Evolutionary conservation across 2,797 vertebrate genomes (phyloP).

Genomic region (Epinephelus awoara): DNA sequence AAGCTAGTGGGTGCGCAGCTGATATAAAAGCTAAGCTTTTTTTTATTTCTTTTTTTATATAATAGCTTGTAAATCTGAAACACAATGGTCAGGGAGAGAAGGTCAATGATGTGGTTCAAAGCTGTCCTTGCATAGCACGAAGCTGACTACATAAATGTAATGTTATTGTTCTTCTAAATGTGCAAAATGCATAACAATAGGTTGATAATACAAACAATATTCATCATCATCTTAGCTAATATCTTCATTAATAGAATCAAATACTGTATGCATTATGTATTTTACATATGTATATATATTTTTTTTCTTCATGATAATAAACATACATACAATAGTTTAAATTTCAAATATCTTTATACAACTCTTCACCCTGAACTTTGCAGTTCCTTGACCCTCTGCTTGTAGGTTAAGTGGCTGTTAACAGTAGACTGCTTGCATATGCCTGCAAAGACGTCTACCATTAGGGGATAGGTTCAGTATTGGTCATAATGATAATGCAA

Average conservation of each 20-base stretch:
- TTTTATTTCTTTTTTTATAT: constrained; percentile 78
- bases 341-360: constrained; percentile 84
- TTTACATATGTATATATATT: constrained; percentile 89
- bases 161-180: constrained; percentile 92
- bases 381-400: constrained; percentile 71
- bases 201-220: constrained; percentile 90
- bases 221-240: constrained; percentile 86
- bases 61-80: constrained; percentile 83
- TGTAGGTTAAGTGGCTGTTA: constrained; percentile 72
- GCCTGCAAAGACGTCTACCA: constrained; percentile 54
- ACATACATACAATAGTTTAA: constrained; percentile 86
- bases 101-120: constrained; percentile 89
- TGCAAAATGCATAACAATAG: constrained; percentile 97
- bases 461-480: constrained; percentile 54
- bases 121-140: constrained; percentile 98
- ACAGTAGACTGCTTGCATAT: constrained; percentile 66
- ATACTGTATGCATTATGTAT: constrained; percentile 85
- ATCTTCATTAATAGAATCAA: constrained; percentile 89
- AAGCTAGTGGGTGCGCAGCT: constrained; percentile 88
- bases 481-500: constrained; percentile 65
- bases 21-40: constrained; percentile 89
- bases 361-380: constrained; percentile 77
- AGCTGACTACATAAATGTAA: constrained; percentile 94
- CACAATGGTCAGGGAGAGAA: constrained; percentile 74
- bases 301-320: constrained; percentile 90